Evolutionary conservation across 2,113 vertebrate genomes (phyloP), one percentile per base, ranked within the genome.

Genomic region (zebrafish (Danio rerio)): DNA sequence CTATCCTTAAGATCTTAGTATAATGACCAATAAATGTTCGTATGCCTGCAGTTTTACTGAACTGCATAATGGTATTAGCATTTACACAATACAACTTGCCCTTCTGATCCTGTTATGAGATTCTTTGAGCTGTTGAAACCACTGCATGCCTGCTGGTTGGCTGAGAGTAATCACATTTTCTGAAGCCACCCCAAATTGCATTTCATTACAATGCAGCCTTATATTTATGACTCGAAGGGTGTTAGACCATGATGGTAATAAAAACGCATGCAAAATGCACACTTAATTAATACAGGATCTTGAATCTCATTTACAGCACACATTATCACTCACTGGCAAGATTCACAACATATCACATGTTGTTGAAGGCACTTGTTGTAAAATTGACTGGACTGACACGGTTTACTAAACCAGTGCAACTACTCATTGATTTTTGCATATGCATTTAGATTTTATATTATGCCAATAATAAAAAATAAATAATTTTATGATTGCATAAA

Each of bases 41-140:
- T 13, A 40, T 62, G 12, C 12, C 21, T 63, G 12, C 15, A 6
- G 13, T 40, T 63, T 63, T 42, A 55, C 53, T 55, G 12, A 55
- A 7, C 7, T 58, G 5, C 63, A n/a, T 66, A n/a, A 45, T 16
- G 9, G 63, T 66, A 66, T 66, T 66, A 45, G 65, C 5, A 45
- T 66, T 43, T 66, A n/a, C 8, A 43, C 63, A 45, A 45, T 66
- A 68, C 62, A 42, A 16, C 62, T 43, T 2, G 62, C 4, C 40
- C 40, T 40, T 65, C 42, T 65, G 62, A 65, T 43, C 62, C 63
- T 68, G 63, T 45, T 68, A 45, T 68, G 16, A 68, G 65, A 45
- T 45, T 45, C 16, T 68, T 6, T 43, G 42, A 2, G 45, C 15
- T 45, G 42, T 45, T n/a, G 5, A 45, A 18, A 47, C 16, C 42